Conservation (phyloP, 2,888 invertebrate species). For the Nomada fucata region DNA sequence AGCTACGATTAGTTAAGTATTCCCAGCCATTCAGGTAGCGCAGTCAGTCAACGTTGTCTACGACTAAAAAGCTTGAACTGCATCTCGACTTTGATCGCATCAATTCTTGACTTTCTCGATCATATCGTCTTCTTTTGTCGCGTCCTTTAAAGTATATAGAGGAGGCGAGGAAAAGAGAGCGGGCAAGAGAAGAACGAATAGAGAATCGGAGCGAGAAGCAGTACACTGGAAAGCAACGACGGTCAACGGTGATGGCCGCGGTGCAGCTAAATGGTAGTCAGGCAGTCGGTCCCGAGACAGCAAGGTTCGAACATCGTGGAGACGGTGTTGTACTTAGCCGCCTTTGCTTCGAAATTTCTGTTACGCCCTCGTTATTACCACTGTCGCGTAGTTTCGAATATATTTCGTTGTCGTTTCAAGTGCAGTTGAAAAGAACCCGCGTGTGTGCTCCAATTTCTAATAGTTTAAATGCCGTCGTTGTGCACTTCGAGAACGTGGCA, state of each 20-base stretch:
- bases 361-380: background rate
- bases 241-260: slow-evolving; percentile 77
- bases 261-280: slow-evolving; percentile 44
- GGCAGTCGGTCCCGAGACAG: slow-evolving; percentile 78
- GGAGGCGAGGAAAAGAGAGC: background rate
- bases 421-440: background rate
- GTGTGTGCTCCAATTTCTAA: background rate
- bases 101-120: slow-evolving; percentile 22
- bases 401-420: background rate
- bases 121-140: slow-evolving; percentile 29
- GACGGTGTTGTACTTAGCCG: no score
- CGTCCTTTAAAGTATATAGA: slow-evolving; percentile 6
- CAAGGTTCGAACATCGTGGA: slow-evolving; percentile 68
- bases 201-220: slow-evolving; percentile 24
- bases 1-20: background rate
- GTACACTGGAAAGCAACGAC: slow-evolving; percentile 54
- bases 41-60: background rate
- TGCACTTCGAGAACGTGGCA: background rate
- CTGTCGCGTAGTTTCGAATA: background rate
- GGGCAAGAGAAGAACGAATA: background rate
- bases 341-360: background rate
- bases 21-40: background rate
- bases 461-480: background rate
- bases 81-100: slow-evolving; percentile 24
- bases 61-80: background rate